These are phyloP conservation scores for Tetramorium parvispinum DNA, from an alignment of 1,140 invertebrate species.

Conservation along the genomic window DNA sequence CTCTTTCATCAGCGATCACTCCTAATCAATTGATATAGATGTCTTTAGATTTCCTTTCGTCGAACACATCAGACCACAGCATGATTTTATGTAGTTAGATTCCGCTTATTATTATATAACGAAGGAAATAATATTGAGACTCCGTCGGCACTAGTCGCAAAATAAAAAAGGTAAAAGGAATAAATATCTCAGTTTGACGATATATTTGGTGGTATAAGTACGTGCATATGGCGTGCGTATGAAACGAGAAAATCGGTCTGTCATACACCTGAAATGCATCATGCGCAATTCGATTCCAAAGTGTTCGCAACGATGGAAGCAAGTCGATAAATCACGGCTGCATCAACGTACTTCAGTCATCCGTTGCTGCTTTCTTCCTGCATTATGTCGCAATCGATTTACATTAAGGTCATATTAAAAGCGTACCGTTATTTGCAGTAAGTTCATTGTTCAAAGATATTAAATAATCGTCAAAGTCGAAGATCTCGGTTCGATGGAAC, in stretches of 20 bases:
- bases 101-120: neutral
- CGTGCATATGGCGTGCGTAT: neutral
- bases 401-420: neutral
- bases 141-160: neutral
- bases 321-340: conserved; percentile 50
- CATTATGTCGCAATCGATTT: neutral
- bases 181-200: neutral
- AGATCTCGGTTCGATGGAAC: neutral
- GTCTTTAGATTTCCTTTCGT: conserved; percentile 1
- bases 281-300: conserved; percentile 30
- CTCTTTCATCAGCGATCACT: neutral
- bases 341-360: conserved; percentile 47
- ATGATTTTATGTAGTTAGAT: neutral
- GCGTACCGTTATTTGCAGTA: neutral
- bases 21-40: neutral
- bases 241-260: conserved; percentile 1
- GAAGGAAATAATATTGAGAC: neutral
- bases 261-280: conserved; percentile 42
- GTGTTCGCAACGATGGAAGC: conserved; percentile 39
- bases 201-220: neutral
- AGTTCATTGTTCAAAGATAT: neutral
- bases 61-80: neutral
- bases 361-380: conserved; percentile 42
- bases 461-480: neutral
- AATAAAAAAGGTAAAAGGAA: neutral